Conservation (phyloP, 2,888 invertebrate species). For the Marronus borbonicus region DNA sequence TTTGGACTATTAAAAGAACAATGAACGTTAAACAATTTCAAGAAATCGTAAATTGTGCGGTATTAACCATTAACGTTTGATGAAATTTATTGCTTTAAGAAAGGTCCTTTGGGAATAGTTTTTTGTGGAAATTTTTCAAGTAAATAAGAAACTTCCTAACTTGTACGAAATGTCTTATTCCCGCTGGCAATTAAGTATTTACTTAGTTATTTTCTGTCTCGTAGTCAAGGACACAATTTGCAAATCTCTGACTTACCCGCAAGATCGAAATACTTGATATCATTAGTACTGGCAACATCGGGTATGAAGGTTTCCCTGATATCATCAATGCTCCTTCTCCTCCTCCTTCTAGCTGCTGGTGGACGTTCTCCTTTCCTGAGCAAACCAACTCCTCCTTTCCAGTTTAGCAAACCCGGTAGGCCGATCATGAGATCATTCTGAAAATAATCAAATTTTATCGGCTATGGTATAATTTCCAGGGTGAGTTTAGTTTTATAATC, state of each 20-base stretch:
- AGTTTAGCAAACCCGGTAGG: constrained; percentile 76
- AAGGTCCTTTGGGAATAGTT: no score
- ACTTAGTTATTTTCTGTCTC: no score
- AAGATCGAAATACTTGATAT: constrained; percentile 36
- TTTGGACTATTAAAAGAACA: no score
- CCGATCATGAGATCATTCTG: constrained; percentile 68
- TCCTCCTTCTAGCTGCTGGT: constrained; percentile 1
- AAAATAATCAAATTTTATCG: constrained; percentile 30
- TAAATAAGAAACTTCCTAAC: no score
- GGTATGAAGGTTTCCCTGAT: background rate
- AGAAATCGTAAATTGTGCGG: no score
- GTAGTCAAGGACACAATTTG: no score
- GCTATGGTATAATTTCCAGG: background rate
- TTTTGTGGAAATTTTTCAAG: no score
- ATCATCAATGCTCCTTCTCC: background rate
- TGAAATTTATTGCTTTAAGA: no score
- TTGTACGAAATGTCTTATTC: no score
- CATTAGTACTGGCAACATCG: background rate
- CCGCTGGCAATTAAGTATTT: no score
- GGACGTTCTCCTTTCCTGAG: background rate
- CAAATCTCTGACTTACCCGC: background rate
- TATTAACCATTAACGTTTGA: no score
- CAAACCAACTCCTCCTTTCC: constrained; percentile 71
- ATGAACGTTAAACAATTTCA: no score
- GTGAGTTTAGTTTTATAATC: background rate